Evolutionary conservation across 2,113 vertebrate genomes (phyloP).

Genomic region (Brachirus orientalis): DNA sequence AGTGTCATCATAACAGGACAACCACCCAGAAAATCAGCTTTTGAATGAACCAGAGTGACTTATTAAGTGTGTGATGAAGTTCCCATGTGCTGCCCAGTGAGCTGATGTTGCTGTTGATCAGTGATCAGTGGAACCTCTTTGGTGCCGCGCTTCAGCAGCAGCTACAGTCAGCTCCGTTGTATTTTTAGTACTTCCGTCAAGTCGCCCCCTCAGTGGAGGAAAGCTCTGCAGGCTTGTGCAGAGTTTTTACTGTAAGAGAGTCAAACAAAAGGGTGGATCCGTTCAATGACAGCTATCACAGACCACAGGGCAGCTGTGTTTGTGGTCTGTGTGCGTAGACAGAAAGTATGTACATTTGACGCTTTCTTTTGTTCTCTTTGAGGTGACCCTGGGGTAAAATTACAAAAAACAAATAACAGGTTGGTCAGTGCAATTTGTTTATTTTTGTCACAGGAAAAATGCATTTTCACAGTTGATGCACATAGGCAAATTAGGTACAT

Average conservation of each 20-base stretch:
- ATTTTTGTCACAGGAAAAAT: too few relatives aligned
- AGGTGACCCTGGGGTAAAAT: not conserved
- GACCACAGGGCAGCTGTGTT: conserved; percentile 12
- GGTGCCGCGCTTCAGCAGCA: not conserved
- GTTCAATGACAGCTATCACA: not conserved
- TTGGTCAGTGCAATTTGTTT: too few relatives aligned
- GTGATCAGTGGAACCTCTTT: not conserved
- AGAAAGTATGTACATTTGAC: not conserved
- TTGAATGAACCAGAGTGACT: not conserved
- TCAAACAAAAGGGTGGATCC: not conserved
- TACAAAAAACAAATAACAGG: too few relatives aligned
- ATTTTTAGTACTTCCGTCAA: conserved; percentile 52
- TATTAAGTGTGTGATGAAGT: not conserved
- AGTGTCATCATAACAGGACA: too few relatives aligned
- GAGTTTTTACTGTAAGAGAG: conserved; percentile 11
- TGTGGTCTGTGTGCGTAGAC: not conserved
- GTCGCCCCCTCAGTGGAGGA: not conserved
- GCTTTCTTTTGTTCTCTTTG: not conserved
- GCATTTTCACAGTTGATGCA: too few relatives aligned
- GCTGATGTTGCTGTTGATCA: not conserved
- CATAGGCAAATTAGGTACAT: too few relatives aligned
- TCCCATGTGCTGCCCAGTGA: not conserved
- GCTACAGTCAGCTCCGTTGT: conserved; percentile 3
- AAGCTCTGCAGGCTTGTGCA: not conserved
- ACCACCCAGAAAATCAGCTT: not conserved